These are phyloP conservation scores for Mimachlamys varia DNA, from an alignment of 2,888 invertebrate genomes.

Conservation along the genomic window DNA sequence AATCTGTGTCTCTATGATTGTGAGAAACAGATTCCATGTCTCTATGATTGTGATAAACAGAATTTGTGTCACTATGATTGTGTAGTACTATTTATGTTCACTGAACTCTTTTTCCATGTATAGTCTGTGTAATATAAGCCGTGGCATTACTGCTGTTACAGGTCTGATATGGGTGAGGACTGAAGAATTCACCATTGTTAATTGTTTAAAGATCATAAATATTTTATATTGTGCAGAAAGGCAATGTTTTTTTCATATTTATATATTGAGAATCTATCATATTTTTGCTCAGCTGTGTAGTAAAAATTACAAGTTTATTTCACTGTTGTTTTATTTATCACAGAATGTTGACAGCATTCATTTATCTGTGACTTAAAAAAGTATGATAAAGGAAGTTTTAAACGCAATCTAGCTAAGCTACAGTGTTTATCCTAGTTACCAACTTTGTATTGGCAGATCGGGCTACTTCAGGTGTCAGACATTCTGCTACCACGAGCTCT, in stretches of 20 bases:
- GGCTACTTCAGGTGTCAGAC: too few species aligned
- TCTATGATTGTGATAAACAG: not conserved
- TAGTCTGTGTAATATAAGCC: not conserved
- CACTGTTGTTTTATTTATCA: not conserved
- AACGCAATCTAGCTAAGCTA: too few species aligned
- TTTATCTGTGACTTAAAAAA: too few species aligned
- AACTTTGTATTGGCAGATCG: too few species aligned
- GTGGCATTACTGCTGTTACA: not conserved
- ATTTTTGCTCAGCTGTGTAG: not conserved
- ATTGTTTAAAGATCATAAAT: not conserved
- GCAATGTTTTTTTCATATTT: not conserved
- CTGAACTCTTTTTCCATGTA: not conserved
- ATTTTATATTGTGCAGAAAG: constrained; percentile 28
- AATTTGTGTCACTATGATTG: not conserved
- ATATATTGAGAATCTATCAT: not conserved
- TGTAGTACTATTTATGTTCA: not conserved
- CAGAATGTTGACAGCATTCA: too few species aligned
- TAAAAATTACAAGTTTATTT: constrained; percentile 4
- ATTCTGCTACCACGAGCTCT: too few species aligned
- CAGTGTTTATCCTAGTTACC: too few species aligned
- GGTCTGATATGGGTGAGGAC: not conserved
- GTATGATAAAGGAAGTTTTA: too few species aligned
- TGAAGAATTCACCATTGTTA: not conserved
- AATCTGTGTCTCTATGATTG: not conserved
- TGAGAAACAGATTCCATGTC: not conserved